Percentiles rank a stretch among this genome's conserved stretches.
These are phyloP conservation scores for Dynastes tityus DNA, from an alignment of 2,888 invertebrate species.

Conservation along the genomic window DNA sequence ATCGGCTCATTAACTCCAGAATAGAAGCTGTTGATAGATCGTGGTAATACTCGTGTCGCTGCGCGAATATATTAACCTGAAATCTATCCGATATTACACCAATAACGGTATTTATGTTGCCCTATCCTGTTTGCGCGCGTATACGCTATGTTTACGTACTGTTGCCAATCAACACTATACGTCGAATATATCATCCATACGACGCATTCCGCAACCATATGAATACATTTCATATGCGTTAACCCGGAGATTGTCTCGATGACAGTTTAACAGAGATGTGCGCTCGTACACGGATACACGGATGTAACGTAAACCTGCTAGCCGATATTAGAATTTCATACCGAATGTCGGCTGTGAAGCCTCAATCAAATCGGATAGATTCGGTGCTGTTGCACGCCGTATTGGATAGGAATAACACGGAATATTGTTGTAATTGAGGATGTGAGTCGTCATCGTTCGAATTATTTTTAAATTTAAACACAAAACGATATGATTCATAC, in stretches of 20 bases:
- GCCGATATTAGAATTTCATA: background rate
- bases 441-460: no score
- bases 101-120: background rate
- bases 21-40: background rate
- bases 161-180: background rate
- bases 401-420: no score
- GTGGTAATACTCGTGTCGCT: background rate
- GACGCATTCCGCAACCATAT: background rate
- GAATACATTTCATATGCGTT: slow-evolving; percentile 9
- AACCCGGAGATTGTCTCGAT: slow-evolving; percentile 8
- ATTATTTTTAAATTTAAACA: no score
- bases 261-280: background rate
- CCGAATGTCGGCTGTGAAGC: background rate
- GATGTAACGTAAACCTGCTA: background rate
- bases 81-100: slow-evolving; percentile 2
- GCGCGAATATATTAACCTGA: background rate
- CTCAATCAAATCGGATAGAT: background rate
- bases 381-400: background rate
- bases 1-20: background rate
- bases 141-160: background rate
- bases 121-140: background rate
- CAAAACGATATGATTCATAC: no score
- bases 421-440: no score
- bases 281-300: background rate
- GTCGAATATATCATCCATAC: background rate